Conservation (phyloP, 1,140 invertebrate species). For the Hycleus phaleratus region DNA sequence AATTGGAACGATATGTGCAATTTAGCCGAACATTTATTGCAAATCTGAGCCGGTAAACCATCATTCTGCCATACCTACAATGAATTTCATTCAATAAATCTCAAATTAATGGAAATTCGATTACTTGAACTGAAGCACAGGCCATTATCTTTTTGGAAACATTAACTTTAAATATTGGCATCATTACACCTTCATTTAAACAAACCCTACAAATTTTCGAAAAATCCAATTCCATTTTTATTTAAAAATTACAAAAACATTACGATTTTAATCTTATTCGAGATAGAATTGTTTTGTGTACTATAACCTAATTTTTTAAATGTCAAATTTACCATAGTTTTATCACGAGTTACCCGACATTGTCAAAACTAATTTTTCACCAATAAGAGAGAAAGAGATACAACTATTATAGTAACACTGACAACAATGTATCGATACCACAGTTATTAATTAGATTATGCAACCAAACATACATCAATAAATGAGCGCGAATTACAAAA, state of each 20-base stretch:
- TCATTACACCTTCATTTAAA: constrained; percentile 36
- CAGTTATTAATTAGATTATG: no score
- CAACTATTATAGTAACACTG: no score
- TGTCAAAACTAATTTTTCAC: no score
- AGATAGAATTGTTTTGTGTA: neutral
- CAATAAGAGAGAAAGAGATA: no score
- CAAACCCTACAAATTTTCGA: constrained; percentile 40
- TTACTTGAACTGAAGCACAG: constrained; percentile 41
- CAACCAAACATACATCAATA: no score
- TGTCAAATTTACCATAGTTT: neutral
- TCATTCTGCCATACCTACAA: constrained; percentile 43
- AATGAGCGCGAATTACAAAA: no score
- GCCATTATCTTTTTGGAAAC: constrained; percentile 42
- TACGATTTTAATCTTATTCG: neutral
- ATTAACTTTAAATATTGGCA: constrained; percentile 42
- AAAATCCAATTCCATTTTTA: constrained; percentile 34
- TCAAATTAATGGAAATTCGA: neutral
- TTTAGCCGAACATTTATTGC: constrained; percentile 42
- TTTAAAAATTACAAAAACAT: neutral
- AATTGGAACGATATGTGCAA: constrained; percentile 43
- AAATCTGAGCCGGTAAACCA: constrained; percentile 41
- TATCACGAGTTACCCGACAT: neutral
- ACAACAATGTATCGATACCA: no score
- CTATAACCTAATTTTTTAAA: neutral
- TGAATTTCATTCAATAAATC: neutral